A percentile compares a stretch with the other conserved stretches of the same genome.
phyloP scores from a whole-genome alignment of 1,140 invertebrate species.

The Drosophila baimaii region DNA sequence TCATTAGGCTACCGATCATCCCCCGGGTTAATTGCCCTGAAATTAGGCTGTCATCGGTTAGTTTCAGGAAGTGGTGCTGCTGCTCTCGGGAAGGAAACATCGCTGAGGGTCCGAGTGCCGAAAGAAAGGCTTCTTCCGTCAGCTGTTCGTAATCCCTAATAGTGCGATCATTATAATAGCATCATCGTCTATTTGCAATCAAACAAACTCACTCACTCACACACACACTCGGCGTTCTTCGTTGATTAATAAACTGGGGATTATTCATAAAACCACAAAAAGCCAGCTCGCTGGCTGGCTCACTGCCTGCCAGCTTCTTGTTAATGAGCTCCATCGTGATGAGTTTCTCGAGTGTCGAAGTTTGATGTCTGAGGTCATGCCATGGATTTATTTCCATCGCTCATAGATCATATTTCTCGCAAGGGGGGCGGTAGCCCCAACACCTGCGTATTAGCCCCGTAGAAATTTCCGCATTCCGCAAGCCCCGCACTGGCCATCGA shows the following conservation, averaged over 20 bases:
- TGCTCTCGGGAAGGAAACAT: slow-evolving; percentile 17
- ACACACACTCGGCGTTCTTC: slow-evolving; percentile 17
- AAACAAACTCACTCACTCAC: slow-evolving; percentile 34
- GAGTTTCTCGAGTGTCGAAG: slow-evolving; percentile 71
- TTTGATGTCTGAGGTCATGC: slow-evolving; percentile 81
- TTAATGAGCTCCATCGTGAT: slow-evolving; percentile 76
- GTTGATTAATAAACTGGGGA: slow-evolving; percentile 78
- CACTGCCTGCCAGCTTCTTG: slow-evolving; percentile 67
- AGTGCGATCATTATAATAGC: slow-evolving; percentile 79
- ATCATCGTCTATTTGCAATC: slow-evolving; percentile 79
- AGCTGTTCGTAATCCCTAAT: slow-evolving; percentile 64
- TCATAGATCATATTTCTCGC: slow-evolving; percentile 71
- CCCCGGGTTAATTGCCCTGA: slow-evolving; percentile 48
- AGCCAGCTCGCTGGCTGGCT: slow-evolving; percentile 21
- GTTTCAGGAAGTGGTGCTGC: slow-evolving; percentile 27
- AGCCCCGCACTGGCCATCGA: slow-evolving; percentile 12
- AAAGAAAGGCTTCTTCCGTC: slow-evolving; percentile 49
- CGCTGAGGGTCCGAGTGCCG: slow-evolving; percentile 2
- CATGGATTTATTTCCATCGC: slow-evolving; percentile 78
- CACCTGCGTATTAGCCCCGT: slow-evolving; percentile 71
- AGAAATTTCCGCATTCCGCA: slow-evolving; percentile 68
- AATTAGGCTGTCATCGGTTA: slow-evolving; percentile 66
- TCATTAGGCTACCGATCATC: slow-evolving; percentile 61
- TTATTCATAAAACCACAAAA: slow-evolving; percentile 78
- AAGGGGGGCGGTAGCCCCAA: slow-evolving; percentile 63